phyloP scores from a whole-genome alignment of 2,113 vertebrate species.

The Sceloporus tristichus region DNA sequence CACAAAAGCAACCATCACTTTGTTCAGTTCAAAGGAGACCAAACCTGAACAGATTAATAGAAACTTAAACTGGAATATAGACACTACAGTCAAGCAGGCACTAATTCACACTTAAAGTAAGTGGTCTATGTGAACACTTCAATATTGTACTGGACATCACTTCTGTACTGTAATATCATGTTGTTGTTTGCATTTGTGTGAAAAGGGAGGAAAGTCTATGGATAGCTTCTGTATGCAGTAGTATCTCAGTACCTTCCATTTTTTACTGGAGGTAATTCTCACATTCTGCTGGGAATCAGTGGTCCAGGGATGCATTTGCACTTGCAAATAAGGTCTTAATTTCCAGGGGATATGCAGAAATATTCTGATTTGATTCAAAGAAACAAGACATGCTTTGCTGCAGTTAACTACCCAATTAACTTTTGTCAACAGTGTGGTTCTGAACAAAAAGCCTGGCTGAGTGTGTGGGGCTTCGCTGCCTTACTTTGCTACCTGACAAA shows the following conservation, averaged over 20 bases:
- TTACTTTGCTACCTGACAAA: constrained; percentile 10
- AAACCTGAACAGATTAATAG: constrained; percentile 34
- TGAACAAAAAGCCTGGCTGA: constrained; percentile 48
- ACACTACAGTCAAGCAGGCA: neutral
- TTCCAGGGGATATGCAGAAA: constrained; percentile 25
- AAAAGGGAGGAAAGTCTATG: neutral
- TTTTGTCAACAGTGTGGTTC: constrained; percentile 52
- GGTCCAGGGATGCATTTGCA: neutral
- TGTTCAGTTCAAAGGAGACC: neutral
- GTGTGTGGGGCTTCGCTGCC: neutral
- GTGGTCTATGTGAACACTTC: too few species aligned
- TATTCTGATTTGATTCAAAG: neutral
- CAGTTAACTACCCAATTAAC: constrained; percentile 38
- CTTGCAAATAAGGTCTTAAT: constrained; percentile 13
- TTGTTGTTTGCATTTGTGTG: neutral
- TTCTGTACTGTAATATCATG: neutral
- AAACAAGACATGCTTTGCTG: fast-evolving
- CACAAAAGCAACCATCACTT: too few species aligned
- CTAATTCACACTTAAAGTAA: neutral
- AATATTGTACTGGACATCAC: neutral
- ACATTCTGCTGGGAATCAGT: neutral
- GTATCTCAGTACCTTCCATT: neutral
- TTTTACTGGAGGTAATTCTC: neutral
- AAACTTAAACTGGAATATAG: constrained; percentile 3
- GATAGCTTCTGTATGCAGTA: neutral